Conservation (phyloP, 35 echinoderm and acorn worm species). For the Heliocidaris tuberculata region DNA sequence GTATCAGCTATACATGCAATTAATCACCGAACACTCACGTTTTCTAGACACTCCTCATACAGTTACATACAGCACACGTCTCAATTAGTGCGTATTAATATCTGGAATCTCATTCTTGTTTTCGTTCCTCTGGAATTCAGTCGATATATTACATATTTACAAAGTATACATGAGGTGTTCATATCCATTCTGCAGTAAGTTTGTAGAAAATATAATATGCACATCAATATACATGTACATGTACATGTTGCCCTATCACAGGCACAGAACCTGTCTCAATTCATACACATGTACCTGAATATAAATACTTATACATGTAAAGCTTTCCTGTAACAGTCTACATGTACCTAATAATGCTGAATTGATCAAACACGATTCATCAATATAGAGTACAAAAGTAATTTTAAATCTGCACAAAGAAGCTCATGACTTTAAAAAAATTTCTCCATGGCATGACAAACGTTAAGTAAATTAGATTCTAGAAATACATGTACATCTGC, state of each 20-base stretch:
- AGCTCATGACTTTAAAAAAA: too few species aligned
- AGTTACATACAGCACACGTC: background rate
- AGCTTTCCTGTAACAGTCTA: background rate
- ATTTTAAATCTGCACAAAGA: too few species aligned
- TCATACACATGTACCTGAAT: background rate
- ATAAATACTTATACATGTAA: background rate
- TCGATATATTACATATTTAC: background rate
- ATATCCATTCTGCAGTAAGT: background rate
- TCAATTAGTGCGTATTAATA: background rate
- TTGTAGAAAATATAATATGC: constrained; percentile 19
- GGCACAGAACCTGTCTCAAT: background rate
- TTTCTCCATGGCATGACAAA: too few species aligned
- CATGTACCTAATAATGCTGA: background rate
- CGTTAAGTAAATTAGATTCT: background rate
- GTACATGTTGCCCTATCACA: background rate
- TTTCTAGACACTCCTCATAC: background rate
- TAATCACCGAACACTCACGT: background rate
- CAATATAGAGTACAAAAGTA: too few species aligned
- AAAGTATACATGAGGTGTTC: background rate
- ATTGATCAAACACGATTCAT: constrained; percentile 1
- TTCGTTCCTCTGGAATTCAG: background rate
- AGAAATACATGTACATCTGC: background rate
- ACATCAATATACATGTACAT: background rate
- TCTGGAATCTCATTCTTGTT: background rate
- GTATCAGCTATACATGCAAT: background rate